phyloP scores from a whole-genome alignment of 2,888 invertebrate genomes.

The Schizotus pectinicornis region DNA sequence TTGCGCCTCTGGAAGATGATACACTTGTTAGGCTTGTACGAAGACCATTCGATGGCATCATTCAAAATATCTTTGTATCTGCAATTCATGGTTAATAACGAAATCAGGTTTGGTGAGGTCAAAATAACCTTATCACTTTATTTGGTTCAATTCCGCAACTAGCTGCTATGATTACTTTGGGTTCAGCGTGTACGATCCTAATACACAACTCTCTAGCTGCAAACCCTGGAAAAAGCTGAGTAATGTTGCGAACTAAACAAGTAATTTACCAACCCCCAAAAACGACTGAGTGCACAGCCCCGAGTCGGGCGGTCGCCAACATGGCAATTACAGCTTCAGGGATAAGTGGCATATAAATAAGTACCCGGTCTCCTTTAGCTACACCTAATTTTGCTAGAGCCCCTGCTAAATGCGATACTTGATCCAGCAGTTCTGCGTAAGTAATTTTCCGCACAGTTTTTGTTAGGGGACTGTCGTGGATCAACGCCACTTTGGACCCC shows the following conservation, averaged over 20 bases:
- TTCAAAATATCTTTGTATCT: slow-evolving; percentile 83
- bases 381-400: slow-evolving; percentile 81
- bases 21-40: slow-evolving; percentile 77
- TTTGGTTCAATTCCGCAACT: slow-evolving; percentile 91
- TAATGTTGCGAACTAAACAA: background rate
- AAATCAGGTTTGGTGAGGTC: background rate
- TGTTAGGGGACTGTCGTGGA: slow-evolving; percentile 91
- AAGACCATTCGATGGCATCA: slow-evolving; percentile 76
- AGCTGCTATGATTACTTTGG: slow-evolving; percentile 87
- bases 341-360: slow-evolving; percentile 95
- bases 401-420: slow-evolving; percentile 81
- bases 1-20: slow-evolving; percentile 82
- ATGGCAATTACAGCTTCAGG: slow-evolving; percentile 90
- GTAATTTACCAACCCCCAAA: slow-evolving; percentile 75
- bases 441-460: slow-evolving; percentile 77
- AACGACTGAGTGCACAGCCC: slow-evolving; percentile 92
- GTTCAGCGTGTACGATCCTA: slow-evolving; percentile 87
- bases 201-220: slow-evolving; percentile 86
- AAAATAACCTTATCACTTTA: slow-evolving; percentile 73
- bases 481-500: slow-evolving; percentile 80
- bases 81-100: slow-evolving; percentile 15
- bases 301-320: slow-evolving; percentile 85
- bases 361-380: slow-evolving; percentile 79
- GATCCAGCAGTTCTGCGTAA: slow-evolving; percentile 79
- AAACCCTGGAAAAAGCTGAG: slow-evolving; percentile 68